Base-by-base conservation (phyloP, 2,113 vertebrate genomes). In the Chamaea fasciata region DNA sequence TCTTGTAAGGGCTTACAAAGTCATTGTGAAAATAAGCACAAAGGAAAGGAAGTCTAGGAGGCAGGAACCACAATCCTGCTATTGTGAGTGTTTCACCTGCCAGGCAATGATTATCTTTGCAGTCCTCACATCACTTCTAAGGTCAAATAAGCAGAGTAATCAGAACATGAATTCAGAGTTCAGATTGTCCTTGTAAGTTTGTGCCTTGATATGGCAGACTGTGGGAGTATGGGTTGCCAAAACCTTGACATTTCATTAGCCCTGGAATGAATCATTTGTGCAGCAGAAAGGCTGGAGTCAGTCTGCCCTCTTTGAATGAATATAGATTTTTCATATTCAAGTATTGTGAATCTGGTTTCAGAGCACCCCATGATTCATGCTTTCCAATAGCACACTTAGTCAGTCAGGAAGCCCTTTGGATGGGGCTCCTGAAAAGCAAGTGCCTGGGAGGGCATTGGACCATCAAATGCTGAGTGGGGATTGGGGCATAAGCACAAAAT, bases 181-280 rank as follows among this genome's bases (percentile, higher is more conserved):
- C 78, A 78, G 20, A 27, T 88, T 28, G 31, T 80, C 41, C 31
- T 57, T 78, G 46, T 56, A 75, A 63, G 5, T 81, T 90, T 94
- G 46, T 50, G 59, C 22, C 84, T 89, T 85, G 73, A 41, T 95
- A 70, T 65, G 65, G 52, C 64, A 91, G 50, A 49, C 19, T 84
- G 75, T 94, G 50, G 90, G 75, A 90, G 69, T 82, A 77, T 39
- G 18, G 74, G 52, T 67, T 89, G 83, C 41, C 67, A 76, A 81
- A 92, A 91, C 47, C 75, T 78, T 81, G 78, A 83, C 10, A 15
- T 93, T 90, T 89, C 77, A 77, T 92, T 96, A 90, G 77, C 89
- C 39, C 49, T 67, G 33, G 57, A 84, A 91, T 87, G 89, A 96
- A 84, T 91, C 50, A 93, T 93, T 95, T 94, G 39, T 7, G 6